These are phyloP conservation scores for Protonibea diacanthus DNA, from an alignment of 2,797 vertebrate species.

Conservation along the genomic window DNA sequence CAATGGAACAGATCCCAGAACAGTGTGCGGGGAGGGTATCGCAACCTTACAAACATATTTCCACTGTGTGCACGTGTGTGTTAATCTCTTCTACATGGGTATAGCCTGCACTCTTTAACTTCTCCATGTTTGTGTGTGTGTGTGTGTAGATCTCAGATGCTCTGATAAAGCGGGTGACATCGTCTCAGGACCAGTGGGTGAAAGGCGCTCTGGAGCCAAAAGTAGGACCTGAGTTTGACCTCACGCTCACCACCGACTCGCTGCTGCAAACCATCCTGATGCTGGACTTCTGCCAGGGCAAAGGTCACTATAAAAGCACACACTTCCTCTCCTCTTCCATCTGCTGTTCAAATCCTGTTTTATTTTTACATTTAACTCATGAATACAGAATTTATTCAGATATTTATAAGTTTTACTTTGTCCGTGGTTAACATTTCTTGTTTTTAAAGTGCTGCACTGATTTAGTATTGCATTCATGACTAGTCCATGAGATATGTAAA, in stretches of 20 bases:
- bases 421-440: background rate
- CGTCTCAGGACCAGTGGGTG: conserved; percentile 98
- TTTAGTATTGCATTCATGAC: background rate
- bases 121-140: conserved; percentile 18
- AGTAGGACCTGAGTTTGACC: conserved; percentile 95
- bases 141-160: conserved; percentile 93
- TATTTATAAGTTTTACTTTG: no score
- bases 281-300: conserved; percentile 97
- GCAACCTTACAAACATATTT: background rate
- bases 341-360: background rate
- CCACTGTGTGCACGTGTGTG: background rate
- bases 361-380: background rate
- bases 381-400: background rate
- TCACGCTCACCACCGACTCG: conserved; percentile 93
- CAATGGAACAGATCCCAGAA: conserved; percentile 14
- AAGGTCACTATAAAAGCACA: conserved; percentile 84
- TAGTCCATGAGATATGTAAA: no score
- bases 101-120: background rate
- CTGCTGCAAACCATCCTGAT: conserved; percentile 95
- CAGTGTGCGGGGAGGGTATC: background rate
- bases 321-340: background rate
- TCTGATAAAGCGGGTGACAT: conserved; percentile 94
- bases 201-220: conserved; percentile 97
- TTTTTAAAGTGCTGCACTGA: background rate
- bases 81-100: background rate